phyloP scores from a whole-genome alignment of 53 echinoderm and acorn worm species.

The Arbacia lixula region DNA sequence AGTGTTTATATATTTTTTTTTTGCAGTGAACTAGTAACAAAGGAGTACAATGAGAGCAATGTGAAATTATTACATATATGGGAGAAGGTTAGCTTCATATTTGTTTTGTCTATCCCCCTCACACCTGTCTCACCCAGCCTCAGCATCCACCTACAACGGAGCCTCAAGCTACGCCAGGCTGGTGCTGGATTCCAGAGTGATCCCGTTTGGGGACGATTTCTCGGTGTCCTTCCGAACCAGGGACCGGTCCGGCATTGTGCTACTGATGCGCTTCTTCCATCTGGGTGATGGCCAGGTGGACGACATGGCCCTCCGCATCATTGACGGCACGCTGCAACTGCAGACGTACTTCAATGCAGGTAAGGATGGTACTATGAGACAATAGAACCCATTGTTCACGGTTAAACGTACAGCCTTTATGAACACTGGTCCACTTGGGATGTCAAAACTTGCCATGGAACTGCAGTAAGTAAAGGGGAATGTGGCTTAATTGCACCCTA shows the following conservation, averaged over 20 bases:
- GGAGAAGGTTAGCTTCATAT: no score
- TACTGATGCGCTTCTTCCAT: constrained; percentile 78
- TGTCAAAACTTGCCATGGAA: no score
- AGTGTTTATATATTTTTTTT: no score
- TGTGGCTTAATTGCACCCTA: no score
- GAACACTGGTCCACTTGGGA: no score
- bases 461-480: no score
- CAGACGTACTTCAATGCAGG: constrained; percentile 83
- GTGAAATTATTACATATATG: no score
- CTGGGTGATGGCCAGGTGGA: constrained; percentile 65
- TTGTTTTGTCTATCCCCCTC: not conserved
- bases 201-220: constrained; percentile 88
- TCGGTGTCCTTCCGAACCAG: constrained; percentile 86
- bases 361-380: constrained; percentile 3
- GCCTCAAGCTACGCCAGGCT: constrained; percentile 75
- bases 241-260: constrained; percentile 71
- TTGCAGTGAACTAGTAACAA: no score
- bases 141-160: constrained; percentile 90
- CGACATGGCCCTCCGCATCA: constrained; percentile 69
- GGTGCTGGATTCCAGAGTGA: constrained; percentile 67
- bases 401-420: no score
- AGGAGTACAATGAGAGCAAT: no score
- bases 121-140: not conserved
- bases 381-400: no score
- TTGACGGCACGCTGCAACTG: constrained; percentile 65